Percentiles rank a stretch among this genome's conserved stretches.
Evolutionary conservation across 2,797 vertebrate genomes (phyloP).

Genomic region (Diplodus puntazzo): DNA sequence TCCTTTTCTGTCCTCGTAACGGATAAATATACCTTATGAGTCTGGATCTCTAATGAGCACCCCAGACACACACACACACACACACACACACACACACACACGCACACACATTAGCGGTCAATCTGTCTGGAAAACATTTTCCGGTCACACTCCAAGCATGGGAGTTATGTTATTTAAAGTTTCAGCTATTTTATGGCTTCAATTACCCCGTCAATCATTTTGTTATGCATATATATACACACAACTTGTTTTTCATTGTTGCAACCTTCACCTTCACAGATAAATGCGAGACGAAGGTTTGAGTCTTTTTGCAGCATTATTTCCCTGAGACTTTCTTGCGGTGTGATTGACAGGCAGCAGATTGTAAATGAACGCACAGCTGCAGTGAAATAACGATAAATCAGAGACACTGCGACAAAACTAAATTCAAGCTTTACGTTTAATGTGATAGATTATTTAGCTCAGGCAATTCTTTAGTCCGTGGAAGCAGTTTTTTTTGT

Average conservation of each 20-base stretch:
- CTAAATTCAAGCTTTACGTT: conserved; percentile 22
- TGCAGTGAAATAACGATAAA: conserved; percentile 14
- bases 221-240: neutral
- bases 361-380: neutral
- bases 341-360: conserved; percentile 11
- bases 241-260: neutral
- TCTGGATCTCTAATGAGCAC: conserved; percentile 30
- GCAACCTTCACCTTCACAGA: neutral
- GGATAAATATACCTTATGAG: conserved; percentile 36
- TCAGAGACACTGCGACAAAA: conserved; percentile 11
- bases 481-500: conserved; percentile 12
- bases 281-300: neutral
- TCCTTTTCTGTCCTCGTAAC: conserved; percentile 12
- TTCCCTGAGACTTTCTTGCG: neutral
- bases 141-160: neutral
- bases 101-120: neutral
- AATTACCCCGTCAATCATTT: neutral
- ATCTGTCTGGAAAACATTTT: conserved; percentile 32
- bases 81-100: too few relatives aligned
- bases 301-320: neutral
- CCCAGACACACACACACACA: too few relatives aligned
- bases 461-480: conserved; percentile 17
- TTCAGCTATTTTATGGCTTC: conserved; percentile 15
- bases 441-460: conserved; percentile 24
- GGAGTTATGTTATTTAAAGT: conserved; percentile 32